Base-by-base conservation (phyloP, 2,113 vertebrate species). In the Pycnonotus jocosus region DNA sequence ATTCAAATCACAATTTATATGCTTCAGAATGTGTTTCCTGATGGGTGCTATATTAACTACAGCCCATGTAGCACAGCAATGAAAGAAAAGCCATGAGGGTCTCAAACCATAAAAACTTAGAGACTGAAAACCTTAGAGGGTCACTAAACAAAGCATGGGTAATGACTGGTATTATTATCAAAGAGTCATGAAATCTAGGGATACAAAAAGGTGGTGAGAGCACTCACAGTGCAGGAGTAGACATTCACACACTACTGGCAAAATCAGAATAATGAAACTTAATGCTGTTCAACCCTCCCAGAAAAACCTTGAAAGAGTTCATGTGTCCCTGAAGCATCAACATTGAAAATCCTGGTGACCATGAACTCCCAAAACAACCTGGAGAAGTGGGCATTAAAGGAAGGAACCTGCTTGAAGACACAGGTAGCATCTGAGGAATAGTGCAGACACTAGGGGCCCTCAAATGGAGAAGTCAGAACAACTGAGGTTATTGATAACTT, bases 11-110 rank as follows among this genome's bases (percentile, higher is more conserved):
- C 18, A 58, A 88, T 78, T 66, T 60, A 53, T 48, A 14, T 40
- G 69, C 81, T 92, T 92, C 66, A 92, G 23, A 93, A 90, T 72
- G 19, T 73, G 37, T 78, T 93, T 90, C 62, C 25, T 88, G 61
- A 69, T 70, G 69, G 74, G 7, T 50, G 38, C 27, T 72, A 31
- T 61, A 79, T 62, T 37, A 90, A 89, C 31, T 25, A 51, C 37
- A 58, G 44, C 25, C 44, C 44, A 31, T 12, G 44, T 17, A 76
- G 37, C 37, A 44, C 27, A 50, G 10, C 31, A 56, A 33, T 42
- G 35, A 56, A 42, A 64, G 42, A 72, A 48, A 71, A 88, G 18
- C 6, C 12, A 21, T 70, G 54, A 61, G 19, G 23, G 8, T 65
- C 31, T 72, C 42, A 65, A 64, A 50, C 37, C 25, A 57, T 28